Conservation (phyloP, 2,113 vertebrate species). For the Ammodytes dubius region DNA sequence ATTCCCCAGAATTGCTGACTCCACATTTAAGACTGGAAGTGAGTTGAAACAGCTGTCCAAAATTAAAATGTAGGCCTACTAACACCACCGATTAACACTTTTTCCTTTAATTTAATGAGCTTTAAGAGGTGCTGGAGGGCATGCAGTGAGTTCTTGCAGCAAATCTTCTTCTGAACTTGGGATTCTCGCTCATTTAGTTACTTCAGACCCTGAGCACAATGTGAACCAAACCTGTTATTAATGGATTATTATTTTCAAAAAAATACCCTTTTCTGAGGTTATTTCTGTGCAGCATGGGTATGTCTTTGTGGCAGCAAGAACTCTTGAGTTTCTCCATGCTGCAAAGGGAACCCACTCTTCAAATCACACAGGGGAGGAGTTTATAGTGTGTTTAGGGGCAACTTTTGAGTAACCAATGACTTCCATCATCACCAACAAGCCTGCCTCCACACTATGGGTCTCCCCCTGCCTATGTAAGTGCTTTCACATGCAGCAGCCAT, state of each 20-base stretch:
- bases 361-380: slow-evolving; percentile 61
- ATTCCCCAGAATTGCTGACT: too few species aligned
- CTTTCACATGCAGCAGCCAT: slow-evolving; percentile 26
- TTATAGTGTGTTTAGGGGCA: slow-evolving; percentile 40
- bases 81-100: too few species aligned
- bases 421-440: slow-evolving; percentile 40
- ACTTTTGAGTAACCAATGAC: slow-evolving; percentile 55
- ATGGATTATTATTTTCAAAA: slow-evolving; percentile 6
- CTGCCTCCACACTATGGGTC: slow-evolving; percentile 50
- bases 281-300: slow-evolving; percentile 22
- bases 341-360: slow-evolving; percentile 42
- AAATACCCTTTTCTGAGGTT: slow-evolving; percentile 13
- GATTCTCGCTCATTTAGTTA: not conserved
- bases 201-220: not conserved
- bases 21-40: too few species aligned
- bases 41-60: too few species aligned
- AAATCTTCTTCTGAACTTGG: not conserved
- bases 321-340: slow-evolving; percentile 9
- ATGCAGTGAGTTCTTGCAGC: too few species aligned
- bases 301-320: slow-evolving; percentile 32
- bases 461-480: slow-evolving; percentile 32
- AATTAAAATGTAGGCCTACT: too few species aligned
- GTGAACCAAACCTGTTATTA: slow-evolving; percentile 1
- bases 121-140: too few species aligned
- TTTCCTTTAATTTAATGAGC: too few species aligned